Percentiles rank a stretch among this genome's conserved stretches.
Conservation (phyloP, 2,888 invertebrate species). For the Papilio demoleus region DNA sequence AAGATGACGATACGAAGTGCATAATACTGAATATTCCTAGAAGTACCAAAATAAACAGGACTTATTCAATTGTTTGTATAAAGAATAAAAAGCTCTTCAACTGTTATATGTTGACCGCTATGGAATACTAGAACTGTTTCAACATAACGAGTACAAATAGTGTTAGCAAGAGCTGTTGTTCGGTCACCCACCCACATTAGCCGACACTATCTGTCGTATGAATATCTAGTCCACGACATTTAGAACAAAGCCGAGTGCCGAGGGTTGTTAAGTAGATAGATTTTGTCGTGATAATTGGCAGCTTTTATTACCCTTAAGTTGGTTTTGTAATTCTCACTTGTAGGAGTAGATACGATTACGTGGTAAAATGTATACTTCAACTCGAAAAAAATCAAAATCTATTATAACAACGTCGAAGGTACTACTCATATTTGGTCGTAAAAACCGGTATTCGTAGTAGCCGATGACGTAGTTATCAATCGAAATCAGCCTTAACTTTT, state of each 20-base stretch:
- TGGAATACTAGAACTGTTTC: not conserved
- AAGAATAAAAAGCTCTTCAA: not conserved
- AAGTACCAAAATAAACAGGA: too few species aligned
- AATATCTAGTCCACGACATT: conserved; percentile 32
- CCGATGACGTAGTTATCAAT: too few species aligned
- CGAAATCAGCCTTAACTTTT: too few species aligned
- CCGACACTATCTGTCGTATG: conserved; percentile 26
- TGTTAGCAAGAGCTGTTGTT: conserved; percentile 30
- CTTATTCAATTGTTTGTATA: not conserved
- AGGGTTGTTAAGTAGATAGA: conserved; percentile 18
- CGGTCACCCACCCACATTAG: conserved; percentile 33
- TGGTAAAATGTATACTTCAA: not conserved
- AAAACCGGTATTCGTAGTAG: too few species aligned
- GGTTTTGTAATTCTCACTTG: not conserved
- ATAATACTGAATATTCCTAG: too few species aligned
- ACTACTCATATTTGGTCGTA: too few species aligned
- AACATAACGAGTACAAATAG: not conserved
- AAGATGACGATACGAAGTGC: too few species aligned
- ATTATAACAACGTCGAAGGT: too few species aligned
- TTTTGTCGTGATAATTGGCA: conserved; percentile 17
- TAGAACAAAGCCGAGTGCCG: conserved; percentile 34
- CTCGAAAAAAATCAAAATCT: too few species aligned
- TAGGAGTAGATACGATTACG: not conserved
- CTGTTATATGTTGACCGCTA: not conserved
- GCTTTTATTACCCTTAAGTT: conserved; percentile 17